Percentiles rank a stretch among this genome's conserved stretches.
These are phyloP conservation scores for Falco berigora DNA, from an alignment of 2,797 vertebrate species.

Conservation along the genomic window DNA sequence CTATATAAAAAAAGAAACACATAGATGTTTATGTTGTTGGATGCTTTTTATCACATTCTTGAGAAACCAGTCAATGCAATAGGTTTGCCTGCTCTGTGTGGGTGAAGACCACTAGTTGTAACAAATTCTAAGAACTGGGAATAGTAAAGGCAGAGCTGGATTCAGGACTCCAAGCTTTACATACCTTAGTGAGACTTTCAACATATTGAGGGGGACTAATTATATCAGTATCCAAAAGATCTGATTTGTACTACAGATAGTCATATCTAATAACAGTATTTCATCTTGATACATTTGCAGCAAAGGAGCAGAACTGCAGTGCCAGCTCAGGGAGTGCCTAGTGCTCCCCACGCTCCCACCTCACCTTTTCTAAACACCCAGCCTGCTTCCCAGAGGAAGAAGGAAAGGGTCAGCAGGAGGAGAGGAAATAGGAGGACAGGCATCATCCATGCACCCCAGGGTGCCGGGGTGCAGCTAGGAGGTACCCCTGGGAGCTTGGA, in stretches of 20 bases:
- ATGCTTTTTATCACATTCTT: background rate
- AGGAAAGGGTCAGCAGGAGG: background rate
- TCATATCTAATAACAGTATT: background rate
- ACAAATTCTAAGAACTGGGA: background rate
- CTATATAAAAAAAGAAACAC: background rate
- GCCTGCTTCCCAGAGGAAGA: background rate
- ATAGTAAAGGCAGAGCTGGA: background rate
- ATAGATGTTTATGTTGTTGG: background rate
- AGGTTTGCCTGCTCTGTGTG: background rate
- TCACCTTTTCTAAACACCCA: background rate
- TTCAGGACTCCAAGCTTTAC: background rate
- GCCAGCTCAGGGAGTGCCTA: background rate
- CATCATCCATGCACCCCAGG: rapidly evolving
- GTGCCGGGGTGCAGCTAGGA: background rate
- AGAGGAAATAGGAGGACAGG: background rate
- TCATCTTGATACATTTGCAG: background rate
- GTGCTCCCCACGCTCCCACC: background rate
- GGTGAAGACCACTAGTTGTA: background rate
- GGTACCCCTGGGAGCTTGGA: rapidly evolving
- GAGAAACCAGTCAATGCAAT: background rate
- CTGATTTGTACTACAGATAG: background rate
- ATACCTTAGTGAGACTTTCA: background rate
- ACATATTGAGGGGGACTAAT: background rate
- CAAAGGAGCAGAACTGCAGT: background rate
- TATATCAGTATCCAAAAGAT: background rate